Percentiles rank a stretch among this genome's conserved stretches.
phyloP scores from a whole-genome alignment of 30 jellyfish, hydroid and myxozoan genomes.

The Morbakka virulenta region DNA sequence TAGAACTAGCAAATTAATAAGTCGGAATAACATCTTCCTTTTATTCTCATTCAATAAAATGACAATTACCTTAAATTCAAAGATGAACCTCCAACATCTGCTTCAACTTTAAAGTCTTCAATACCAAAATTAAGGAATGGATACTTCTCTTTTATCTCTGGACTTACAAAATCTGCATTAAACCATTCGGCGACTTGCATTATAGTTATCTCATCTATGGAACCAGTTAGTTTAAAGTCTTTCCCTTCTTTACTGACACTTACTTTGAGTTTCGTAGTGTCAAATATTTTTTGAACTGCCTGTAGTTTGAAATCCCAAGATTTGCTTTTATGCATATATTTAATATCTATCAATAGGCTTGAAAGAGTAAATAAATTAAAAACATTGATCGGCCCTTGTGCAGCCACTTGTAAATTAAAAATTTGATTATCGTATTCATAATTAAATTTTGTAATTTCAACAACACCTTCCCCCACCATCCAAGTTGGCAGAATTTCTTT shows the following conservation, averaged over 20 bases:
- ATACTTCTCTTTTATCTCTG: constrained; percentile 37
- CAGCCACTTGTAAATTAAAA: constrained; percentile 17
- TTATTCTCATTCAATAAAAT: too few species aligned
- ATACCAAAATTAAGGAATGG: constrained; percentile 64
- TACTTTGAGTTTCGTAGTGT: not conserved
- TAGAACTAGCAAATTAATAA: too few species aligned
- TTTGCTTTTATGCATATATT: constrained; percentile 31
- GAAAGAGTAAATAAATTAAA: constrained; percentile 40
- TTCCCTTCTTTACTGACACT: constrained; percentile 51
- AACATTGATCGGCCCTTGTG: constrained; percentile 48
- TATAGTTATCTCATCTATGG: constrained; percentile 38
- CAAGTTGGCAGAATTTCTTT: constrained; percentile 54
- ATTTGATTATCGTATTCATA: constrained; percentile 59
- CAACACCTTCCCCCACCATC: constrained; percentile 53
- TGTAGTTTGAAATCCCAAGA: constrained; percentile 56
- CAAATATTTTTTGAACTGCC: constrained; percentile 52
- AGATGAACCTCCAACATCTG: constrained; percentile 51
- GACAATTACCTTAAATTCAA: too few species aligned
- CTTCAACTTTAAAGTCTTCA: constrained; percentile 55
- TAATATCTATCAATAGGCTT: constrained; percentile 37
- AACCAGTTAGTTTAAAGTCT: constrained; percentile 38
- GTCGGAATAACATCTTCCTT: too few species aligned
- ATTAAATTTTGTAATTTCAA: constrained; percentile 39
- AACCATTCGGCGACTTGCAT: constrained; percentile 51
- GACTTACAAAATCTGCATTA: constrained; percentile 43